Percentiles rank a stretch among this genome's conserved stretches.
phyloP scores from a whole-genome alignment of 1,140 invertebrate species.

The Drosophila gunungcola region DNA sequence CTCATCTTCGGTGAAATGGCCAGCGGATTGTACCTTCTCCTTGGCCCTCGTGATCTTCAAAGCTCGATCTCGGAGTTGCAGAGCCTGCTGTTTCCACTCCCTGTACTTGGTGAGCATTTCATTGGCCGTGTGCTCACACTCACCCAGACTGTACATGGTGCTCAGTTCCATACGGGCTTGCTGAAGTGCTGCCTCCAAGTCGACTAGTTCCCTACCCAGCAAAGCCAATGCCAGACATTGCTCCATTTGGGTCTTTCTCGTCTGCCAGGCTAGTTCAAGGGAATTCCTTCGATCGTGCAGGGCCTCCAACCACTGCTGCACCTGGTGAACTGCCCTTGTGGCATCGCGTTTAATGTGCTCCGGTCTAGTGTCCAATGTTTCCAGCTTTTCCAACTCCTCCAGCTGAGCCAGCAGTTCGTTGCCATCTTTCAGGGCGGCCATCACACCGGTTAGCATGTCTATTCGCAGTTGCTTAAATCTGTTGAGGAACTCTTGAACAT shows the following conservation, averaged over 20 bases:
- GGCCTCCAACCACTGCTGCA: conserved; percentile 91
- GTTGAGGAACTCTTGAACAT: conserved; percentile 88
- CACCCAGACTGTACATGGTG: conserved; percentile 85
- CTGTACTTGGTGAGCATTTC: conserved; percentile 89
- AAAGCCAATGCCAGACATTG: conserved; percentile 91
- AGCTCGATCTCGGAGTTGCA: conserved; percentile 91
- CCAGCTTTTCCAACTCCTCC: conserved; percentile 88
- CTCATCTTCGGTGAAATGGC: conserved; percentile 90
- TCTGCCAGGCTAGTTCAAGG: conserved; percentile 91
- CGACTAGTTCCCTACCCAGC: conserved; percentile 89
- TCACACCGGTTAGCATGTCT: conserved; percentile 90
- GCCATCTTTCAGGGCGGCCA: conserved; percentile 92
- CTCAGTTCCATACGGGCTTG: conserved; percentile 75
- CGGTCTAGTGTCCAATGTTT: conserved; percentile 91
- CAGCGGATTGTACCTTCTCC: conserved; percentile 89
- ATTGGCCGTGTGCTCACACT: conserved; percentile 90
- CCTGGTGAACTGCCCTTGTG: conserved; percentile 88
- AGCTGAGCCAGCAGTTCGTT: conserved; percentile 90
- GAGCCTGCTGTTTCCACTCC: conserved; percentile 90
- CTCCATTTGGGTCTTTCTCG: conserved; percentile 89
- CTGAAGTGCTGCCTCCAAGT: conserved; percentile 88
- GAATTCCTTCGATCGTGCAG: conserved; percentile 91
- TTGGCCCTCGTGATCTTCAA: conserved; percentile 92
- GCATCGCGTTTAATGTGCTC: conserved; percentile 88
- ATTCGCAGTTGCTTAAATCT: conserved; percentile 88